These are phyloP conservation scores for Panonychus citri DNA, from an alignment of 1,140 invertebrate species.

Conservation along the genomic window DNA sequence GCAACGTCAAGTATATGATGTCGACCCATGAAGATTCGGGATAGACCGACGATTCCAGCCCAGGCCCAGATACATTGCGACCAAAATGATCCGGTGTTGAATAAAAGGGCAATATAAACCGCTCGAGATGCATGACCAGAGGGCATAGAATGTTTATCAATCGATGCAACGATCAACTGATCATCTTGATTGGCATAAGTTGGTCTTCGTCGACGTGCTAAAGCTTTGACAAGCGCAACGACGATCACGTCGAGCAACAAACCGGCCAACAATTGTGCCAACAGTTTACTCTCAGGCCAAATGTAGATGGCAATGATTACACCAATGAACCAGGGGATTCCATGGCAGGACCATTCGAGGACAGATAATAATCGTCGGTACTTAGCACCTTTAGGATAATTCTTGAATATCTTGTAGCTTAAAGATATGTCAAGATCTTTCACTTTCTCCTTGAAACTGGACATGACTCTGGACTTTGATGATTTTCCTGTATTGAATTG, in stretches of 20 bases:
- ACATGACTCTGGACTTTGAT: background rate
- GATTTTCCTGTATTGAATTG: too few species aligned
- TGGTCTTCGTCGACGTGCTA: conserved; percentile 48
- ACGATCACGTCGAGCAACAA: conserved; percentile 62
- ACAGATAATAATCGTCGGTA: background rate
- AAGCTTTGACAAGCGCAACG: conserved; percentile 54
- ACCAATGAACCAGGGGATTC: conserved; percentile 52
- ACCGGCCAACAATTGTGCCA: conserved; percentile 61
- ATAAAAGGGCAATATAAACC: conserved; percentile 40
- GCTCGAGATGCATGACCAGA: conserved; percentile 82
- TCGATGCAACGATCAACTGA: conserved; percentile 24
- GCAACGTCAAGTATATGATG: conserved; percentile 70
- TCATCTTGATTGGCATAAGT: conserved; percentile 34
- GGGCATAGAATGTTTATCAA: conserved; percentile 84
- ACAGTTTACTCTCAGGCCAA: conserved; percentile 39
- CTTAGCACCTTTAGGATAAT: background rate
- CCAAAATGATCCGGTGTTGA: conserved; percentile 22
- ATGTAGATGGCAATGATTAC: conserved; percentile 44
- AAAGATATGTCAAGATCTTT: background rate
- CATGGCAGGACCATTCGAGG: conserved; percentile 60
- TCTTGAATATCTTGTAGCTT: background rate
- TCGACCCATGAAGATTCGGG: conserved; percentile 49
- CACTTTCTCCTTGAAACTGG: background rate
- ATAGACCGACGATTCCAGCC: conserved; percentile 45
- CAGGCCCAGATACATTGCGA: conserved; percentile 32